Base-by-base conservation (phyloP, 1,140 invertebrate genomes). In the Charaxes varanes region DNA sequence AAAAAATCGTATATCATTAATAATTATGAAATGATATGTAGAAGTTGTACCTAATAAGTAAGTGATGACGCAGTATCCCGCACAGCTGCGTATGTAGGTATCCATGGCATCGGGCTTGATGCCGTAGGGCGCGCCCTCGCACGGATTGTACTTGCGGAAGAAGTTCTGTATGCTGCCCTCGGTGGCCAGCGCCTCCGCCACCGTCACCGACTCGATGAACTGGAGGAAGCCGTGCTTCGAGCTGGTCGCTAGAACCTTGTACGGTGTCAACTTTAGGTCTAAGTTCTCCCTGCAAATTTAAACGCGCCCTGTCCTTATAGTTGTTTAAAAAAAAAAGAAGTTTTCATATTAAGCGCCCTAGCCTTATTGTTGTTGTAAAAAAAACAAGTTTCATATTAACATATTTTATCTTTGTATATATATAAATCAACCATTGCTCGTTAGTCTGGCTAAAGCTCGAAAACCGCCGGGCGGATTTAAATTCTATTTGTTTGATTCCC, bases 31-130 rank as follows among this genome's bases (percentile, higher is more conserved):
- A n/a, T n/a, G n/a, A n/a, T n/a, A n/a, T n/a, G n/a, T n/a, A 63
- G 71, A 65, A n/a, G n/a, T n/a, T n/a, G n/a, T 47, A 88, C 86
- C 87, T 17, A 99, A 82, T 21, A 99, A 81, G 73, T 99, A 99
- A 0, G 97, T 99, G 18, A 99, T 98, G 6, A 99, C 95, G 82
- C 97, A 99, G 73, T 99, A 99, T 0, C 98, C 98, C 49, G 98
- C 97, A 87, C 97, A 99, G 65, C 96, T 98, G 63, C 95, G 91
- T 10, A 99, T 92, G 74, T 99, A 99, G 6, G 94, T 98, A 70
- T 99, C 97, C 94, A 99, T 98, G 3, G 98, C 93, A 63, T 99
- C 96, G 0, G 94, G 84, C 13, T 91, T 86, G 34, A 99, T 97
- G 6, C 96, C 97, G 78, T 95, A 97, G 0, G 95, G 92, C 0